These are phyloP conservation scores for Rynchops niger DNA, from an alignment of 2,113 vertebrate species.

Conservation along the genomic window DNA sequence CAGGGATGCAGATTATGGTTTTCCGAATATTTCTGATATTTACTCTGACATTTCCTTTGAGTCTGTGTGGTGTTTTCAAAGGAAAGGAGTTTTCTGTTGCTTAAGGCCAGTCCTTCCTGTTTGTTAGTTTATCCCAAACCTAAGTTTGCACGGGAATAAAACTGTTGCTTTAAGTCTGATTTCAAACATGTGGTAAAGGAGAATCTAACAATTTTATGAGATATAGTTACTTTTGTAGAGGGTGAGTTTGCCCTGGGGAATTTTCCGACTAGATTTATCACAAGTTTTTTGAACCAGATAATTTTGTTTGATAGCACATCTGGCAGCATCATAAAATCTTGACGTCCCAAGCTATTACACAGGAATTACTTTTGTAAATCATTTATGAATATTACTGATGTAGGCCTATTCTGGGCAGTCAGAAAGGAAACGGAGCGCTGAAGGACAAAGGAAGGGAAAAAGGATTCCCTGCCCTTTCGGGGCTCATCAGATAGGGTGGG, in stretches of 20 bases:
- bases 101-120: slow-evolving; percentile 47
- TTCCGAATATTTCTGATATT: slow-evolving; percentile 47
- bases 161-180: slow-evolving; percentile 43
- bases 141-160: slow-evolving; percentile 5
- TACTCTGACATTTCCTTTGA: slow-evolving; percentile 54
- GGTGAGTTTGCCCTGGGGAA: slow-evolving; percentile 47
- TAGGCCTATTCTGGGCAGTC: slow-evolving; percentile 59
- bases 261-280: slow-evolving; percentile 71
- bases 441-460: slow-evolving; percentile 66
- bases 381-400: slow-evolving; percentile 75
- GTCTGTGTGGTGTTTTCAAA: background rate
- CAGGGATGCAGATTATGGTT: slow-evolving; percentile 34
- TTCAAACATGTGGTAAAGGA: slow-evolving; percentile 20
- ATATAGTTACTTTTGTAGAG: slow-evolving; percentile 10
- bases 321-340: slow-evolving; percentile 78
- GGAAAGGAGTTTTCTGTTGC: slow-evolving; percentile 53
- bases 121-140: slow-evolving; percentile 24
- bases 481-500: slow-evolving; percentile 20
- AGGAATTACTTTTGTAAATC: slow-evolving; percentile 79
- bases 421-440: slow-evolving; percentile 19
- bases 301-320: slow-evolving; percentile 78
- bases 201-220: slow-evolving; percentile 46
- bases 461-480: slow-evolving; percentile 27
- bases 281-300: slow-evolving; percentile 73
- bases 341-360: slow-evolving; percentile 71